Percentiles rank a stretch among this genome's conserved stretches.
Evolutionary conservation across 2,888 invertebrate genomes (phyloP).

Genomic region (Branchellion lobata): DNA sequence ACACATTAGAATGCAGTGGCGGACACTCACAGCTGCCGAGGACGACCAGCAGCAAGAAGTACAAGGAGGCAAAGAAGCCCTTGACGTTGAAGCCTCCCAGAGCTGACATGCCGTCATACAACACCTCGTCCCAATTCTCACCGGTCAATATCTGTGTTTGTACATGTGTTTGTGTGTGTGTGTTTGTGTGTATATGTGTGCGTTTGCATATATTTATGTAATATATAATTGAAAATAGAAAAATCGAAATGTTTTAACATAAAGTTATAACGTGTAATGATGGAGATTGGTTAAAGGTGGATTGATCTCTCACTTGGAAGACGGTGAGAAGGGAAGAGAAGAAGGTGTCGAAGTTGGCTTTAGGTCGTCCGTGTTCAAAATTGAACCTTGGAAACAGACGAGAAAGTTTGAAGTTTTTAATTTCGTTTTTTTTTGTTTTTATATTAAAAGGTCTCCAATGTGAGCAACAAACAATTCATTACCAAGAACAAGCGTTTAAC

Average conservation of each 20-base stretch:
- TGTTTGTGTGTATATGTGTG: too few relatives aligned
- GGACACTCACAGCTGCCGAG: slow-evolving; percentile 84
- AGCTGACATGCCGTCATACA: slow-evolving; percentile 97
- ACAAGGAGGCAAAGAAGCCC: slow-evolving; percentile 93
- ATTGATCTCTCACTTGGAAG: slow-evolving; percentile 98
- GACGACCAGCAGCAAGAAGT: slow-evolving; percentile 96
- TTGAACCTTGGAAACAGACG: slow-evolving; percentile 61
- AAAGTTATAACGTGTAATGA: too few relatives aligned
- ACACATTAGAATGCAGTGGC: not conserved
- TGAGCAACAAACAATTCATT: too few relatives aligned
- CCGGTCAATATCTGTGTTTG: slow-evolving; percentile 93
- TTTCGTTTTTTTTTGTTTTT: too few relatives aligned
- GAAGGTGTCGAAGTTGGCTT: slow-evolving; percentile 98
- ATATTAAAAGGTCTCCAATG: too few relatives aligned
- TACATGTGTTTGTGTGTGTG: too few relatives aligned
- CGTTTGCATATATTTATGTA: not conserved
- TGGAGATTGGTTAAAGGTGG: too few relatives aligned
- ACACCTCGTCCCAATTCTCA: slow-evolving; percentile 99
- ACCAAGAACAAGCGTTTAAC: too few relatives aligned
- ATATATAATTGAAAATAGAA: too few relatives aligned
- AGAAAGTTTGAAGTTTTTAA: not conserved
- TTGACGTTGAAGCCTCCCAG: slow-evolving; percentile 84
- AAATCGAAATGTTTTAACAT: too few relatives aligned
- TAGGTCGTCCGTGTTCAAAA: slow-evolving; percentile 77
- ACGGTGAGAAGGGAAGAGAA: slow-evolving; percentile 98